These are phyloP conservation scores for Heloderma charlesbogerti DNA, from an alignment of 2,113 vertebrate genomes.

Conservation along the genomic window DNA sequence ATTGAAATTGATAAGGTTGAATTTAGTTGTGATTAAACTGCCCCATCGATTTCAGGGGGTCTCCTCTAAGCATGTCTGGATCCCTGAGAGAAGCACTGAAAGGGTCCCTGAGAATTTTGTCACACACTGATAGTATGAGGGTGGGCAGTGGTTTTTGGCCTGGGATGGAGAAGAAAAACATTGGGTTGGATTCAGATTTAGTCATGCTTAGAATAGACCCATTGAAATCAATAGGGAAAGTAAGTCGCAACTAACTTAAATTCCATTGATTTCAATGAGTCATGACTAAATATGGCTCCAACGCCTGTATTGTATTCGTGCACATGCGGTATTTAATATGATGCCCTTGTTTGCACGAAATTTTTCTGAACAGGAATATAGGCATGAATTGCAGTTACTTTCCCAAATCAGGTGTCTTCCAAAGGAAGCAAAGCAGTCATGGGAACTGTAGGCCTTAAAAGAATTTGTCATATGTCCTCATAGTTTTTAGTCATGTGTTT, in stretches of 20 bases:
- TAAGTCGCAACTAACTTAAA: not conserved
- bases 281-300: not conserved
- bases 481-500: constrained; percentile 15
- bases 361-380: not conserved
- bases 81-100: not conserved
- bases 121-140: too few relatives aligned
- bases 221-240: not conserved
- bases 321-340: not conserved
- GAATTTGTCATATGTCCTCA: constrained; percentile 14
- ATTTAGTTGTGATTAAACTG: too few relatives aligned
- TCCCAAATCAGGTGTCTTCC: not conserved
- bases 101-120: not conserved
- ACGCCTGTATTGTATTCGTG: not conserved
- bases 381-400: not conserved
- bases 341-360: not conserved
- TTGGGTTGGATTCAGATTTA: not conserved
- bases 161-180: too few relatives aligned
- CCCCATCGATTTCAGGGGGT: too few relatives aligned
- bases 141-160: too few relatives aligned
- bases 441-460: not conserved
- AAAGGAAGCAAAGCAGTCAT: not conserved
- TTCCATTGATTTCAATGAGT: not conserved
- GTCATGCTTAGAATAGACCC: not conserved
- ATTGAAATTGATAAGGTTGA: too few relatives aligned
- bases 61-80: too few relatives aligned